Evolutionary conservation across 2,113 vertebrate species (phyloP).

Genomic region (Galeopterus variegatus): DNA sequence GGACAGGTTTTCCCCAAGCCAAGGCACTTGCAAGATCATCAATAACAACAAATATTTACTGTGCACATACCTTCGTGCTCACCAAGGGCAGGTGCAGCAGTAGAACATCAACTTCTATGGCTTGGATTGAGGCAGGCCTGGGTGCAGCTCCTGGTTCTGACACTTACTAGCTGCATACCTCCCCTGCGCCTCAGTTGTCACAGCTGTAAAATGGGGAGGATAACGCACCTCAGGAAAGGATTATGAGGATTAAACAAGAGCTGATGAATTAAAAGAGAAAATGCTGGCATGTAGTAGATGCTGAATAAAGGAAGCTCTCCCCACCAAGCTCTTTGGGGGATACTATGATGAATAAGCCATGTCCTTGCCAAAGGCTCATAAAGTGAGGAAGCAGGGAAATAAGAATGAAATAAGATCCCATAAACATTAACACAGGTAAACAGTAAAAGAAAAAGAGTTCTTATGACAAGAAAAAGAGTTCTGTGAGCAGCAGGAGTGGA

Average conservation of each 20-base stretch:
- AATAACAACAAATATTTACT: slow-evolving; percentile 63
- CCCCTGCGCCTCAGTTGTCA: background rate
- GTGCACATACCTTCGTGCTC: background rate
- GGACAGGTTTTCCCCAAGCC: slow-evolving; percentile 76
- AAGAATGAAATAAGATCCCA: background rate
- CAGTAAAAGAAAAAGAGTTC: background rate
- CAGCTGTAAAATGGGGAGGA: background rate
- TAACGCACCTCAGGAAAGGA: background rate
- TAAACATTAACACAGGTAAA: slow-evolving; percentile 29
- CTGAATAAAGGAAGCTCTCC: background rate
- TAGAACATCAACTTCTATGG: background rate
- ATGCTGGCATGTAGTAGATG: background rate
- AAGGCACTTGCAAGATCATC: slow-evolving; percentile 56
- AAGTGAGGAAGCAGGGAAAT: background rate
- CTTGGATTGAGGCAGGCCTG: background rate
- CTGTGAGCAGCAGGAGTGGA: background rate
- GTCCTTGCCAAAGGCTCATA: background rate
- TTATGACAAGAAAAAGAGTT: background rate
- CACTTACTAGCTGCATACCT: background rate
- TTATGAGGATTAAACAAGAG: background rate
- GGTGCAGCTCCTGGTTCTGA: background rate
- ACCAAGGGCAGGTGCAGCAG: background rate
- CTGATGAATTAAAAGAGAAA: background rate
- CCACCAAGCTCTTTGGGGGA: background rate
- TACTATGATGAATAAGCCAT: background rate